Base-by-base conservation (phyloP, 2,113 vertebrate genomes). In the Forbesichthys agassizii region DNA sequence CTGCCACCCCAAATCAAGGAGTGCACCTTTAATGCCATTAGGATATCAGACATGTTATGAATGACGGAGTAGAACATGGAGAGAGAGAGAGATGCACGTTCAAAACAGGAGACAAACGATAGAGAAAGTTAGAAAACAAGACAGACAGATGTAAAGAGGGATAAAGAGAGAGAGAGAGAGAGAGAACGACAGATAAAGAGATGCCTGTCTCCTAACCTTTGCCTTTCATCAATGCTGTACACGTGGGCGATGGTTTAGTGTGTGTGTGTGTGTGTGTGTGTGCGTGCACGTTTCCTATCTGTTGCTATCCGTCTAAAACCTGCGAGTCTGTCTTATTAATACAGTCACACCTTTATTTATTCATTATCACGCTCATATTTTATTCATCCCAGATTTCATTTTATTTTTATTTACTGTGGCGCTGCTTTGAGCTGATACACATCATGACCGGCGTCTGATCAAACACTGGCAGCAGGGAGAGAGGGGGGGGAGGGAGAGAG, bases 311-410 rank as follows among this genome's bases (percentile, higher is more conserved):
- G 65, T 80, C 84, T 75, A 78, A 84, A 84, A 78, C 42, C 62
- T 72, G 60, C 48, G 79, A 81, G 79, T 81, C 14, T 47, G 60
- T 83, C 75, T 84, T 88, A 89, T 88, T 89, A 86, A 88, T 86
- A 88, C 82, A 87, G 84, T 83, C 85, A 78, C 80, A 75, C 74
- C 70, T 88, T 91, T 89, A 89, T 84, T 89, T 91, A 91, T 89
- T 91, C 84, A 91, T 88, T 86, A 88, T 78, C 60, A 16, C 13
- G 20, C 81, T 86, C 88, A 91, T 91, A 88, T 89, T 88, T 89
- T 84, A 91, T 91, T 89, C 71, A 91, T 88, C 61, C 53, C 66
- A 57, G 76, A 74, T 82, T 87, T 84, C 77, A 81, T 88, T 88
- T 87, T 83, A 84, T 84, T 84, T 88, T 82, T 85, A 86, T 89